Conservation (phyloP, 2,888 invertebrate species). For the Petrolisthes cinctipes region DNA sequence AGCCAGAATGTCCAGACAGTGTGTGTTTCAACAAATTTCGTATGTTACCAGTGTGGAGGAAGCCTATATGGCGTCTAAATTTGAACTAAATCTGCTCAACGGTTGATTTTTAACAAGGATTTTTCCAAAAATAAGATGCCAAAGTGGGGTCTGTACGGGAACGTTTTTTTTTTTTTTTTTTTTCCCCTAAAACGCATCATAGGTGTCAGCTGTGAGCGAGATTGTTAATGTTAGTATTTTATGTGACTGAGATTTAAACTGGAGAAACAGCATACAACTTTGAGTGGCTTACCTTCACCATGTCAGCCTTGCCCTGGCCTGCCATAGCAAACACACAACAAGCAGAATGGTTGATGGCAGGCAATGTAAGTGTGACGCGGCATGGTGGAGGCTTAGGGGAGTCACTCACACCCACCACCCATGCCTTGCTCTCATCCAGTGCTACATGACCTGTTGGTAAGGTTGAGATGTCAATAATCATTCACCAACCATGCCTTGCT, state of each 20-base stretch:
- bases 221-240: not conserved
- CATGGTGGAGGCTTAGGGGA: constrained; percentile 96
- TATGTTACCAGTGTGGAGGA: too few species aligned
- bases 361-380: constrained; percentile 91
- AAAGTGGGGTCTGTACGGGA: too few species aligned
- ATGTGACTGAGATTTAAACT: not conserved
- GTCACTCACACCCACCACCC: constrained; percentile 88
- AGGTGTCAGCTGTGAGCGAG: not conserved
- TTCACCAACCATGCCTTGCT: too few species aligned
- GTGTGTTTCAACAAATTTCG: too few species aligned
- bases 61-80: too few species aligned
- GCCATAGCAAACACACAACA: constrained; percentile 86
- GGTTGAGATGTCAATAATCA: too few species aligned
- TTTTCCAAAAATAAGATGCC: too few species aligned
- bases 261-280: not conserved
- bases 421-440: constrained; percentile 76
- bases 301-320: constrained; percentile 89
- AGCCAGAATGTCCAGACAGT: too few species aligned
- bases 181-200: not conserved
- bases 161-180: not conserved
- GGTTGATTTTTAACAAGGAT: too few species aligned
- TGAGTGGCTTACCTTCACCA: constrained; percentile 79
- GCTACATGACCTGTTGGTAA: constrained; percentile 73
- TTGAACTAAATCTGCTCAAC: too few species aligned
- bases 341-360: constrained; percentile 87